Base-by-base conservation (phyloP, 2,888 invertebrate genomes). In the Entomobrya proxima region DNA sequence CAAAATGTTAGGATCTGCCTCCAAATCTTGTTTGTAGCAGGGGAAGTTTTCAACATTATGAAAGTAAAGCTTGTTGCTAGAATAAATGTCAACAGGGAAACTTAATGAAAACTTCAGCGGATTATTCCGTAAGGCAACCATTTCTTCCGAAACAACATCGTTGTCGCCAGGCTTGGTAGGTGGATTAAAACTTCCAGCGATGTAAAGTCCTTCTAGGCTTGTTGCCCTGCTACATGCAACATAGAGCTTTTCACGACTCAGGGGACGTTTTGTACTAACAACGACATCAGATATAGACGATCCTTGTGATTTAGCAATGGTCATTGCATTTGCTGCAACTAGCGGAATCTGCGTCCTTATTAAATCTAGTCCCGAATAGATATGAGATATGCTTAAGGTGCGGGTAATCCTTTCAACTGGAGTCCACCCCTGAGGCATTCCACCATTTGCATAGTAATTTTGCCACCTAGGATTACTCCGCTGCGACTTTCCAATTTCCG, bases 341-440 rank as follows among this genome's bases (percentile, higher is more conserved):
- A 89, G 11, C 9, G 89, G 90, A 69, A 90, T 89, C 72, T 90
- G 90, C 13, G 27, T 76, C 47, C 90, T 21, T n/a, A 58, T 11
- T 13, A 87, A 15, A 35, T 80, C 21, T 3, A 47, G 15, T n/a
- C 21, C 74, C 18, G 4, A 4, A 37, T 9, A 87, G 27, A 44
- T 75, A 32, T 18, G 61, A n/a, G 32, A 75, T 44, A 18, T 47
- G 9, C 7, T 18, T 4, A 87, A 18, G 2, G 35, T 47, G 6
- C 55, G 7, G 0, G 9, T 75, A 7, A 32, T 32, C 2, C 24
- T 15, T 9, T 30, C 58, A 21, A 86, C 69, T 21, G 77, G 55
- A 15, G 64, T 52, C 50, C 47, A 79, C 4, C 13, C 37, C 13
- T 21, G 1, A 24, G 15, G 21, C 27, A 84, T 40, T 0, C 21